Evolutionary conservation across 2,113 vertebrate species (phyloP).

Genomic region (Marcusenius ussheri): DNA sequence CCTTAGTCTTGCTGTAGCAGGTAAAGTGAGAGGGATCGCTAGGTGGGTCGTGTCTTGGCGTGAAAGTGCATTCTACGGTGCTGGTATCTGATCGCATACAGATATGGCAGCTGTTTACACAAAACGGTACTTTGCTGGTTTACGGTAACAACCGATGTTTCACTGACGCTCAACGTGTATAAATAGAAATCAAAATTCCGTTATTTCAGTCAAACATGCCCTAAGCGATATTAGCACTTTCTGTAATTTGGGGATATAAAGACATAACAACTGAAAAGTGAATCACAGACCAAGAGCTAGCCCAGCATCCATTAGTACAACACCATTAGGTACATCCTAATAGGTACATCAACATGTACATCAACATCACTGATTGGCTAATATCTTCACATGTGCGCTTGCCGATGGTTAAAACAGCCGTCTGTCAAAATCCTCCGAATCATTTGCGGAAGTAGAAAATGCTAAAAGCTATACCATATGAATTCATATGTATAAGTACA

Average conservation of each 20-base stretch:
- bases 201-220: background rate
- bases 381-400: background rate
- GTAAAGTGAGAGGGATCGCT: background rate
- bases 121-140: background rate
- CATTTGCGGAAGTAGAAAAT: constrained; percentile 30
- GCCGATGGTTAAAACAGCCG: constrained; percentile 32
- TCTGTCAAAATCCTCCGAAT: background rate
- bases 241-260: background rate
- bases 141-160: background rate
- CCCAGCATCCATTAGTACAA: background rate
- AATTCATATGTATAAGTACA: background rate
- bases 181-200: background rate
- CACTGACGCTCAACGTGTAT: background rate
- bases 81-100: background rate
- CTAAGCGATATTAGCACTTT: background rate
- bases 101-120: background rate
- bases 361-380: constrained; percentile 35
- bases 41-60: background rate
- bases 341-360: background rate
- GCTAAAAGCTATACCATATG: background rate
- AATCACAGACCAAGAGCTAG: background rate
- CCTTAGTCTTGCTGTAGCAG: background rate
- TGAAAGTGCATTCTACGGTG: background rate
- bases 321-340: background rate
- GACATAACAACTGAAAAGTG: background rate